Evolutionary conservation across 2,113 vertebrate species (phyloP).

Genomic region (Labeo rohita): DNA sequence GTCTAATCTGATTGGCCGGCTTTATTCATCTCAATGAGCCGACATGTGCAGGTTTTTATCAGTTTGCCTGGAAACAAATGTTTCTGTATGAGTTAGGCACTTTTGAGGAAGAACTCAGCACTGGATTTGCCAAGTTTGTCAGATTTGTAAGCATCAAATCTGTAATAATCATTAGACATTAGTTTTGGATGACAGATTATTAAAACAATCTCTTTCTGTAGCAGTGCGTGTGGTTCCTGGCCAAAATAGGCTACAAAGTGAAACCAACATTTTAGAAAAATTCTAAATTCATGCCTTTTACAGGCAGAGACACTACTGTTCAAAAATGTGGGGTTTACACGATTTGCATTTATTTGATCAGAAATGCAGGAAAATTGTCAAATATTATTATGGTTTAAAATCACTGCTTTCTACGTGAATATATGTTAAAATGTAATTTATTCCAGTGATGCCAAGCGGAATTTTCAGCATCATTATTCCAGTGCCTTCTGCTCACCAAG

Average conservation of each 20-base stretch:
- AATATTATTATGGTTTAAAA: neutral
- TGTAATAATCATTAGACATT: neutral
- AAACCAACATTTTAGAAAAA: neutral
- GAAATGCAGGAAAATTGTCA: neutral
- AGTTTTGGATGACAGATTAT: neutral
- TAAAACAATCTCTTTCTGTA: neutral
- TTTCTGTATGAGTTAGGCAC: neutral
- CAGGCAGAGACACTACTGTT: neutral
- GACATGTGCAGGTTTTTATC: neutral
- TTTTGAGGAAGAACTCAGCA: neutral
- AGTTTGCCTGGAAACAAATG: neutral
- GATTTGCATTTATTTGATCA: neutral
- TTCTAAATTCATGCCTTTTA: neutral
- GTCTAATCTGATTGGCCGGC: constrained; percentile 1
- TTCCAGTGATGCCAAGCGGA: neutral
- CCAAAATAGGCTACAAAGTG: neutral
- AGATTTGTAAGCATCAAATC: neutral
- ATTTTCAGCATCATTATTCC: neutral
- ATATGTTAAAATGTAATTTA: neutral
- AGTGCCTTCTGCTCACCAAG: neutral
- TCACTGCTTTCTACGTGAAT: neutral
- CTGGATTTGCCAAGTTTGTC: neutral
- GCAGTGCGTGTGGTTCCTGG: neutral
- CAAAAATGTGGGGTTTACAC: neutral
- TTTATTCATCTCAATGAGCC: neutral